Evolutionary conservation across 2,888 invertebrate genomes (phyloP).

Genomic region (Stramonita haemastoma): DNA sequence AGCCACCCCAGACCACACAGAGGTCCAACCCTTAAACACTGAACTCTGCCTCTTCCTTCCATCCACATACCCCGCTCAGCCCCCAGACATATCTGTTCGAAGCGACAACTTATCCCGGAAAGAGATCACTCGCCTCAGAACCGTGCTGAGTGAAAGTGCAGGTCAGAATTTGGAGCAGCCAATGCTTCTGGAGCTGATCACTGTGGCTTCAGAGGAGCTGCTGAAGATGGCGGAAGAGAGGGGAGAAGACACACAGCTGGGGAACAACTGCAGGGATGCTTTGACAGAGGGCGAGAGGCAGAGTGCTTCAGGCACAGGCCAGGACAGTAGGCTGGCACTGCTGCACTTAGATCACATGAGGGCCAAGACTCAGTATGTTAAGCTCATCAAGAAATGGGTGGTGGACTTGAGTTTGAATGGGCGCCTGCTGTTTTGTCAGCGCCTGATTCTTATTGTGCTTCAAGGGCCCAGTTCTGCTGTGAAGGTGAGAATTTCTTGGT

Average conservation of each 20-base stretch:
- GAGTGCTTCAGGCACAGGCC: not conserved
- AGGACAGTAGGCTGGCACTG: conserved; percentile 44
- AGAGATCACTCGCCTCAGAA: not conserved
- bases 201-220: conserved; percentile 10
- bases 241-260: not conserved
- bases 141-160: not conserved
- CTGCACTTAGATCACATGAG: conserved; percentile 72
- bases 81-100: conserved; percentile 6
- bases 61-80: not conserved
- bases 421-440: conserved; percentile 61
- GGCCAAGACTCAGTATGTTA: conserved; percentile 63
- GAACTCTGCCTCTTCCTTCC: conserved; percentile 27
- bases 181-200: conserved; percentile 26
- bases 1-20: not conserved
- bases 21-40: not conserved
- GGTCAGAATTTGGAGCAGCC: conserved; percentile 9
- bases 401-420: conserved; percentile 61
- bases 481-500: conserved; percentile 55
- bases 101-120: conserved; percentile 27
- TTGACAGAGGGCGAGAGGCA: not conserved
- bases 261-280: not conserved
- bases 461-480: conserved; percentile 58
- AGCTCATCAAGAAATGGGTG: conserved; percentile 67
- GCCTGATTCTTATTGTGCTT: conserved; percentile 65
- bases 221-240: not conserved